These are phyloP conservation scores for Hemaris fuciformis DNA, from an alignment of 2,888 invertebrate genomes.

Conservation along the genomic window DNA sequence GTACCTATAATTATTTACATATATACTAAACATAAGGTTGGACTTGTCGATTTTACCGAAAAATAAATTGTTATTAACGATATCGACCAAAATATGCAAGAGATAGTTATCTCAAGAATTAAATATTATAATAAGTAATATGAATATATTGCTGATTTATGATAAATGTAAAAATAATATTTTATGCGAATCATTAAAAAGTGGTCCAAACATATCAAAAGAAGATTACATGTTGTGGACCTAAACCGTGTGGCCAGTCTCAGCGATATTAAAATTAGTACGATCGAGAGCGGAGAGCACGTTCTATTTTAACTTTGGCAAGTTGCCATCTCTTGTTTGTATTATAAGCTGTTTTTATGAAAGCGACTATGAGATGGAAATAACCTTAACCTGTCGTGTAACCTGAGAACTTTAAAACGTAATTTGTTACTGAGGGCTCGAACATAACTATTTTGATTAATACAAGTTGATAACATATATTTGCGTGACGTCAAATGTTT, in stretches of 20 bases:
- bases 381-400: conserved; percentile 79
- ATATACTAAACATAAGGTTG: no score
- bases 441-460: neutral
- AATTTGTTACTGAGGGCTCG: conserved; percentile 19
- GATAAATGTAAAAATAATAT: no score
- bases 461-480: neutral
- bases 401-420: conserved; percentile 66
- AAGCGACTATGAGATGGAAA: conserved; percentile 80
- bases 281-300: conserved; percentile 72
- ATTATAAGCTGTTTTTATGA: conserved; percentile 82
- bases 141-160: no score
- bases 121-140: no score
- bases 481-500: neutral
- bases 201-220: neutral
- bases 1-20: no score
- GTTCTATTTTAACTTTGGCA: conserved; percentile 77
- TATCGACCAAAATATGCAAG: no score
- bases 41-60: no score
- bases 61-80: no score
- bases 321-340: conserved; percentile 78
- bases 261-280: conserved; percentile 77
- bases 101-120: no score
- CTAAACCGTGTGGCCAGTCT: conserved; percentile 52
- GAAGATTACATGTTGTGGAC: conserved; percentile 60
- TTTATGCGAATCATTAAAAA: no score